These are phyloP conservation scores for Vicugna pacos DNA, from an alignment of 2,113 vertebrate genomes.

Conservation along the genomic window DNA sequence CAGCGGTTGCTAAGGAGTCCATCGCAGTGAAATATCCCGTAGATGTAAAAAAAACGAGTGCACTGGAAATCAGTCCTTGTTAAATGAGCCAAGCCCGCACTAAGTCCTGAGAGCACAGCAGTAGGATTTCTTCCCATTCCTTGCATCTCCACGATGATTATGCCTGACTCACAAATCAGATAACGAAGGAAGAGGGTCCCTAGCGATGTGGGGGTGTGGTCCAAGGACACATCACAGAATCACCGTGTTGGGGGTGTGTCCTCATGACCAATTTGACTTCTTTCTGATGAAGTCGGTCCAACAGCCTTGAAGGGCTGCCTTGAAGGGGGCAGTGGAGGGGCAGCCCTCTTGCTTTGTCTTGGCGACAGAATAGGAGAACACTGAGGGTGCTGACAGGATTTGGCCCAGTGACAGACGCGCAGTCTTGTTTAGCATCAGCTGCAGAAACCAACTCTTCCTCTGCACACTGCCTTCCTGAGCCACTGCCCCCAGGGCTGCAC, in stretches of 20 bases:
- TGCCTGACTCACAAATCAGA: background rate
- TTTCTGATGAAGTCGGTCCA: background rate
- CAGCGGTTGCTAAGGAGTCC: background rate
- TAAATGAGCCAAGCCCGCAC: background rate
- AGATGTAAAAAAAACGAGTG: background rate
- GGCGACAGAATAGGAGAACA: background rate
- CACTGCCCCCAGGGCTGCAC: background rate
- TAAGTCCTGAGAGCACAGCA: background rate
- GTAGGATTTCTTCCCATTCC: background rate
- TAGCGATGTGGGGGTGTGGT: background rate
- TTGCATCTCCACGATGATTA: background rate
- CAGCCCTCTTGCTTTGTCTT: background rate
- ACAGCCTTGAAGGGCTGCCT: background rate
- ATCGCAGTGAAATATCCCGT: background rate
- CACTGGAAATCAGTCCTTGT: background rate
- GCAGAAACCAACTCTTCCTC: background rate
- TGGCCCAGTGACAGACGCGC: too few relatives aligned
- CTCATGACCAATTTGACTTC: background rate
- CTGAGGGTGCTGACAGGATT: background rate
- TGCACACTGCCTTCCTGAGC: background rate
- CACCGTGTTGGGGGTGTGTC: background rate
- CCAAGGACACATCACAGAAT: background rate
- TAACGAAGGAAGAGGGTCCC: background rate
- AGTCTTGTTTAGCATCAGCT: background rate
- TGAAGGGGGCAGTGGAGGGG: background rate